These are phyloP conservation scores for Phoenicopterus ruber DNA, from an alignment of 2,113 vertebrate species.

Conservation along the genomic window DNA sequence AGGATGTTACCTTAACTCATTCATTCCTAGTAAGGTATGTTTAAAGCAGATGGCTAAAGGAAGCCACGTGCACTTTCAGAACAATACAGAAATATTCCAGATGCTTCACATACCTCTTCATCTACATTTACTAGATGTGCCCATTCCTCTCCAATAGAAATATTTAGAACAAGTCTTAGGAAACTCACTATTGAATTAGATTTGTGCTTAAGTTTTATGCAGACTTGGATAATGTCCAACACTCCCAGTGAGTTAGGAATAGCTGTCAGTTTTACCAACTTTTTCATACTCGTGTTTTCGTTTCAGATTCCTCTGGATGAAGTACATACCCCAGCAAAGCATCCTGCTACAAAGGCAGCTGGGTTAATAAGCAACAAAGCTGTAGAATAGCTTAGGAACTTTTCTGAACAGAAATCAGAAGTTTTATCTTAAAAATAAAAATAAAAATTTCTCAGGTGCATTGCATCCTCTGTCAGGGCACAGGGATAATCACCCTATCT, in stretches of 20 bases:
- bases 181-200: neutral
- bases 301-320: neutral
- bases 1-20: neutral
- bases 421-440: neutral
- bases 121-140: neutral
- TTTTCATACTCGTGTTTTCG: neutral
- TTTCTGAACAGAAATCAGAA: neutral
- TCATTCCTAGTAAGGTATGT: no score
- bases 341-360: neutral
- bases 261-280: neutral
- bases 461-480: neutral
- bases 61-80: no score
- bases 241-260: neutral
- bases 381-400: neutral
- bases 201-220: neutral
- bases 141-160: neutral
- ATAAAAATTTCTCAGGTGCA: neutral
- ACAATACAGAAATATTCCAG: neutral
- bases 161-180: neutral
- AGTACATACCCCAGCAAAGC: neutral
- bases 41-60: no score
- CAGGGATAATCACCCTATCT: neutral
- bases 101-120: neutral
- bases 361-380: neutral
- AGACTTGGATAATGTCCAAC: neutral